Conservation (phyloP, 2,888 invertebrate species). For the Bellardia pandia region DNA sequence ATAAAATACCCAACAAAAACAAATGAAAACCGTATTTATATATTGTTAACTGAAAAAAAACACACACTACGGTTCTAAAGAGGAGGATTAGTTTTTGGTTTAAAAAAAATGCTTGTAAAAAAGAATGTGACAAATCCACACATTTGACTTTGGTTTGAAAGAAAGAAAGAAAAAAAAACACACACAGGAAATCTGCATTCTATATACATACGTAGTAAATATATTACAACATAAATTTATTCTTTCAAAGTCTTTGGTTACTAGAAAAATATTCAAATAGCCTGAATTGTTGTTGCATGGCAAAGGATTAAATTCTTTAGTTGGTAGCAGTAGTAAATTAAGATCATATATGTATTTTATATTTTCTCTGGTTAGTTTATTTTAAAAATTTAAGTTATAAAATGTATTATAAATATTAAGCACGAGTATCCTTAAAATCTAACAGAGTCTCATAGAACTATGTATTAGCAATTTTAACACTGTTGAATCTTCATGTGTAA, state of each 20-base stretch:
- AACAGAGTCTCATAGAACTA: no score
- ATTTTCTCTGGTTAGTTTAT: no score
- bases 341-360: neutral
- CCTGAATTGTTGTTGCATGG: neutral
- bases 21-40: constrained; percentile 4
- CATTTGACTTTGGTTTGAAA: constrained; percentile 36
- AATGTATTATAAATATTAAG: no score
- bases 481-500: no score
- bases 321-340: neutral
- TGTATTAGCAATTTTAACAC: no score
- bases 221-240: constrained; percentile 25
- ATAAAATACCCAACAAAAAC: constrained; percentile 20
- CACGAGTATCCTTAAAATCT: no score
- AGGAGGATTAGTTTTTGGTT: constrained; percentile 47
- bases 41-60: constrained; percentile 52
- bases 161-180: no score
- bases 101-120: neutral
- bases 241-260: neutral
- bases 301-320: constrained; percentile 12
- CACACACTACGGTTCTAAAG: constrained; percentile 32
- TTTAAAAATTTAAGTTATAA: no score
- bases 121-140: constrained; percentile 62
- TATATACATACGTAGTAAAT: neutral
- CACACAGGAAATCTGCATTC: neutral
- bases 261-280: neutral